Evolutionary conservation across 2,888 invertebrate genomes (phyloP).

Genomic region (Rhopalosiphum nymphaeae): DNA sequence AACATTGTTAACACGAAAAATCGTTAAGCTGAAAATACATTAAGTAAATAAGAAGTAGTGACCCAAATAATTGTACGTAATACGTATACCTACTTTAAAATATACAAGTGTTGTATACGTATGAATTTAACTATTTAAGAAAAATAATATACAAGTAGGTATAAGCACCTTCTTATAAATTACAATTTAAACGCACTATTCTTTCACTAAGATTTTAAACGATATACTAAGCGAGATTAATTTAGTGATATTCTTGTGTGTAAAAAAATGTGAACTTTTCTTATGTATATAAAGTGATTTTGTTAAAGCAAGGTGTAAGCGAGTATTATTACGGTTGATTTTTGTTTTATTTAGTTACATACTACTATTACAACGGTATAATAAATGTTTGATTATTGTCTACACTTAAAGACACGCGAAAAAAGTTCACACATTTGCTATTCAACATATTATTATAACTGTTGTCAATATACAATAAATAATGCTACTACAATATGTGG

Average conservation of each 20-base stretch:
- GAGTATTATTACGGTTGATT: background rate
- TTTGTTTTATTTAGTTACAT: background rate
- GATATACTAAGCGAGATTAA: background rate
- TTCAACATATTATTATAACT: background rate
- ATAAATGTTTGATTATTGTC: background rate
- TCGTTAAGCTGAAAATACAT: conserved; percentile 34
- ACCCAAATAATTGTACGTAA: background rate
- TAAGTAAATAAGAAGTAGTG: background rate
- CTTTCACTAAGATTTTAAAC: background rate
- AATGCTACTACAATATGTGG: background rate
- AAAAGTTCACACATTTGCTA: background rate
- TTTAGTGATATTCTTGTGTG: background rate
- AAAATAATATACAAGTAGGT: background rate
- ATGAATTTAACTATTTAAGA: background rate
- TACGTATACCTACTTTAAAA: background rate
- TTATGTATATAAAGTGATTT: background rate
- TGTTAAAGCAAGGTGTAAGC: background rate
- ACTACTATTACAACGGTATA: background rate
- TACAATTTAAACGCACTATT: background rate
- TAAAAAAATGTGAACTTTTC: background rate
- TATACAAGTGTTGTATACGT: background rate
- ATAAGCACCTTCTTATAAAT: background rate
- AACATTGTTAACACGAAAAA: conserved; percentile 10
- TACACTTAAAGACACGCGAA: background rate
- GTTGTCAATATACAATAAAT: background rate